phyloP scores from a whole-genome alignment of 1,140 invertebrate genomes.

The Euwallacea fornicatus region DNA sequence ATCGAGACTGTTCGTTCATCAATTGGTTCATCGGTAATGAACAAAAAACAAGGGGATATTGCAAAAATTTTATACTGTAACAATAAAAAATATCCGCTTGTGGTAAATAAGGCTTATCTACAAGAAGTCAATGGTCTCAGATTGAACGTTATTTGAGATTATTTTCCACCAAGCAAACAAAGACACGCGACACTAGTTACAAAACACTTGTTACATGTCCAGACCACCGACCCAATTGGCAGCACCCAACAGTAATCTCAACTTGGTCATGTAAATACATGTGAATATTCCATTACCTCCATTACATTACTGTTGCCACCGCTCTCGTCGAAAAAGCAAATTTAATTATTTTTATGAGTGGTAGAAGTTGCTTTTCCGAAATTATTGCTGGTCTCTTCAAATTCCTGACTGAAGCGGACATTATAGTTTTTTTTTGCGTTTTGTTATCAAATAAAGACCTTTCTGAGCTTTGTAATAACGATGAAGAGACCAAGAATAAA shows the following conservation, averaged over 20 bases:
- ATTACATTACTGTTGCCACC: constrained; percentile 2
- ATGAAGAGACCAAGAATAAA: constrained; percentile 10
- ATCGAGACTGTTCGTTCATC: too few relatives aligned
- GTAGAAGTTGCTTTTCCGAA: constrained; percentile 4
- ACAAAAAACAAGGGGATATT: too few relatives aligned
- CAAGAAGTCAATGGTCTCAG: neutral
- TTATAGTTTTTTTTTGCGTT: too few relatives aligned
- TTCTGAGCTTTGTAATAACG: neutral
- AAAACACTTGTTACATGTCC: neutral
- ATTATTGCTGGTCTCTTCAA: neutral
- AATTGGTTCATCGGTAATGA: too few relatives aligned
- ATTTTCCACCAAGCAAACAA: neutral
- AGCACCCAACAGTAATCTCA: constrained; percentile 4
- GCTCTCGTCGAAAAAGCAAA: constrained; percentile 8
- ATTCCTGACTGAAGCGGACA: neutral
- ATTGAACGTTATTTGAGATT: neutral
- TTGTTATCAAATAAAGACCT: too few relatives aligned
- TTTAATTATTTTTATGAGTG: neutral
- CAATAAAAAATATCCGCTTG: too few relatives aligned
- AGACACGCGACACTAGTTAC: neutral
- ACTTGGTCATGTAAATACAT: neutral
- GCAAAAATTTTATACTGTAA: too few relatives aligned
- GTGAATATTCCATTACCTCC: too few relatives aligned
- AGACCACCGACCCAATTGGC: constrained; percentile 4
- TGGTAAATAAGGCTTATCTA: too few relatives aligned